Conservation (phyloP, 2,888 invertebrate species). For the Xestoiulus laeticollis region DNA sequence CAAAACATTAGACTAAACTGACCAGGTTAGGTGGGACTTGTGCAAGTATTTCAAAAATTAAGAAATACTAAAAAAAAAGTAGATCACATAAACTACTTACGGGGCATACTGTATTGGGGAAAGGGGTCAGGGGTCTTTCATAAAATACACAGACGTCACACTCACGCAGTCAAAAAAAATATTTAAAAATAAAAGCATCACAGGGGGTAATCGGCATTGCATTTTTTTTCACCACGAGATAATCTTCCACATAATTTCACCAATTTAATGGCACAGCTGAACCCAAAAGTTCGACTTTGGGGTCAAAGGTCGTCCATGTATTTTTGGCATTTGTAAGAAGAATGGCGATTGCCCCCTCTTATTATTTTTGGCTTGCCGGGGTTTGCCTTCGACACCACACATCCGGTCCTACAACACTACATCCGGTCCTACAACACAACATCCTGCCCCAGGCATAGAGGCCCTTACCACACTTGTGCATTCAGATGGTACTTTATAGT, state of each 20-base stretch:
- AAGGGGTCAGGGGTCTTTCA: neutral
- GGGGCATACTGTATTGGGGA: too few species aligned
- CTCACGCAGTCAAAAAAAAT: neutral
- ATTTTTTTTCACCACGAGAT: slow-evolving; percentile 13
- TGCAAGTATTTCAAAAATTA: neutral
- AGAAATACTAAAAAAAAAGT: neutral
- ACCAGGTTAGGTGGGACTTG: neutral
- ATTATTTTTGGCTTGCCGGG: neutral
- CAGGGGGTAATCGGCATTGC: slow-evolving; percentile 27
- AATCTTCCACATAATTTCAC: neutral
- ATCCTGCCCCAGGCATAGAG: neutral
- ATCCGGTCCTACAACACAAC: slow-evolving; percentile 21
- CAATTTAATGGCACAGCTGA: neutral
- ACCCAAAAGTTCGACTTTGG: slow-evolving; percentile 10
- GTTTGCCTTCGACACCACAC: neutral
- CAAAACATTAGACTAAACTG: neutral
- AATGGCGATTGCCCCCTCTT: slow-evolving; percentile 17
- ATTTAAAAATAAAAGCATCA: neutral
- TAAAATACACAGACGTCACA: neutral
- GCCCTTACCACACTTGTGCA: neutral
- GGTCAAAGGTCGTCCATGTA: neutral
- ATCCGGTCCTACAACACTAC: slow-evolving; percentile 32
- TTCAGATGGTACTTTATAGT: too few species aligned
- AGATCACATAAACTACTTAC: neutral
- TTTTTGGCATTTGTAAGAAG: slow-evolving; percentile 21